phyloP scores from a whole-genome alignment of 2,888 invertebrate species.

The Latheticus oryzae region DNA sequence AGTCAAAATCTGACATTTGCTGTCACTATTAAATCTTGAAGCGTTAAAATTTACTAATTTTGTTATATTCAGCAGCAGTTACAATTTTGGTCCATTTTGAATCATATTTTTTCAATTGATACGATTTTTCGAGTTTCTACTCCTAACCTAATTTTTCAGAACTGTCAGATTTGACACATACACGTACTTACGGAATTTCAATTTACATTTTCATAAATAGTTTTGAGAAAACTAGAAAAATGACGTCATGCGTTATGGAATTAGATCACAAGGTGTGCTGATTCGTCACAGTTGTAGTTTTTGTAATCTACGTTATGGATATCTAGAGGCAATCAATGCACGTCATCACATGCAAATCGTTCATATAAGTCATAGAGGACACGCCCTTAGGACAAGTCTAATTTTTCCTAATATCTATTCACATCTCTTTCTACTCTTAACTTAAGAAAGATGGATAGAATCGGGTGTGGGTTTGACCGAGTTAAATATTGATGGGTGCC shows the following conservation, averaged over 20 bases:
- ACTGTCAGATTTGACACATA: too few relatives aligned
- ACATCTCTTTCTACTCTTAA: background rate
- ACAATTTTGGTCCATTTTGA: too few relatives aligned
- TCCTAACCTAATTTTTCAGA: too few relatives aligned
- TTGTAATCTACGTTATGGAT: slow-evolving; percentile 14
- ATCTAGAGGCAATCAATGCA: slow-evolving; percentile 24
- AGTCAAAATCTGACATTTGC: too few relatives aligned
- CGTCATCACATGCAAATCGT: slow-evolving; percentile 36
- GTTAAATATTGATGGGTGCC: slow-evolving; percentile 22
- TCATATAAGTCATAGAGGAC: slow-evolving; percentile 22
- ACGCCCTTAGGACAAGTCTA: slow-evolving; percentile 27
- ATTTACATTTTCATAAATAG: too few relatives aligned
- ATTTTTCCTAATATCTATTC: slow-evolving; percentile 5
- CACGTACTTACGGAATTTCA: too few relatives aligned
- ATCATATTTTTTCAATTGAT: too few relatives aligned
- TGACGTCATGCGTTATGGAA: slow-evolving; percentile 29
- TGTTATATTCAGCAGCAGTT: too few relatives aligned
- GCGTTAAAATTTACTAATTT: too few relatives aligned
- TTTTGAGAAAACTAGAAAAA: too few relatives aligned
- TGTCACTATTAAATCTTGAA: too few relatives aligned
- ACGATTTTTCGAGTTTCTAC: too few relatives aligned
- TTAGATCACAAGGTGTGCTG: slow-evolving; percentile 30
- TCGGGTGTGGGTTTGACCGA: slow-evolving; percentile 24
- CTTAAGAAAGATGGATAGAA: background rate
- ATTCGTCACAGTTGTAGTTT: slow-evolving; percentile 34